Evolutionary conservation across 2,113 vertebrate species (phyloP).

Genomic region (Chlorodrepanis virens): DNA sequence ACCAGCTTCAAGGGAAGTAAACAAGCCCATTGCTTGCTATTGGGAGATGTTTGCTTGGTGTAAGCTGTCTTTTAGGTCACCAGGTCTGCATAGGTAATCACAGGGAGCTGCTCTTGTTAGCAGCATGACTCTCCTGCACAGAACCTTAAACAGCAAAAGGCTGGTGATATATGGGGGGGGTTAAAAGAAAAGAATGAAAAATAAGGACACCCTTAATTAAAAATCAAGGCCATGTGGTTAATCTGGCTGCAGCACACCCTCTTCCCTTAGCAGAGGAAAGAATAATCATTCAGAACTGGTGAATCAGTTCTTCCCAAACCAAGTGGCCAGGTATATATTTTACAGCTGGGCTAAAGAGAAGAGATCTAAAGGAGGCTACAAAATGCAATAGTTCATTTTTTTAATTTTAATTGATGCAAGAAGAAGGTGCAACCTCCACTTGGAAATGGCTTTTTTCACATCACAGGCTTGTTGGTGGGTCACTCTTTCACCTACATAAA

Average conservation of each 20-base stretch:
- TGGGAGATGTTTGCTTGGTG: neutral
- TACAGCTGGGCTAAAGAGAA: neutral
- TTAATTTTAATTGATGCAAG: neutral
- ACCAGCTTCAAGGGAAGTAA: neutral
- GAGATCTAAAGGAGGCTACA: neutral
- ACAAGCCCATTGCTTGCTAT: neutral
- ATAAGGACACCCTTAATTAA: neutral
- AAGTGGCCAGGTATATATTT: neutral
- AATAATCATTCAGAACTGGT: too few relatives aligned
- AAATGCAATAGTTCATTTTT: rapidly evolving
- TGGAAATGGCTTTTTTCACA: neutral
- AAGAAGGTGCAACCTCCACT: neutral
- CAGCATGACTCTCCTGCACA: neutral
- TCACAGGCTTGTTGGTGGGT: neutral
- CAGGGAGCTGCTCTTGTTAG: rapidly evolving
- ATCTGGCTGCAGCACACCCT: neutral
- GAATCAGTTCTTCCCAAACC: neutral
- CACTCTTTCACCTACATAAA: rapidly evolving
- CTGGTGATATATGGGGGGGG: neutral
- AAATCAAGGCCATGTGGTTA: neutral
- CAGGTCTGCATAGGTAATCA: neutral
- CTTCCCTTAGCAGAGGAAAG: neutral
- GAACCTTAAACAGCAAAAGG: neutral
- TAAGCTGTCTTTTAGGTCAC: neutral
- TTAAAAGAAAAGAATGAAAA: neutral